Conservation (phyloP, 2,888 invertebrate species). For the Eremobia ochroleuca region DNA sequence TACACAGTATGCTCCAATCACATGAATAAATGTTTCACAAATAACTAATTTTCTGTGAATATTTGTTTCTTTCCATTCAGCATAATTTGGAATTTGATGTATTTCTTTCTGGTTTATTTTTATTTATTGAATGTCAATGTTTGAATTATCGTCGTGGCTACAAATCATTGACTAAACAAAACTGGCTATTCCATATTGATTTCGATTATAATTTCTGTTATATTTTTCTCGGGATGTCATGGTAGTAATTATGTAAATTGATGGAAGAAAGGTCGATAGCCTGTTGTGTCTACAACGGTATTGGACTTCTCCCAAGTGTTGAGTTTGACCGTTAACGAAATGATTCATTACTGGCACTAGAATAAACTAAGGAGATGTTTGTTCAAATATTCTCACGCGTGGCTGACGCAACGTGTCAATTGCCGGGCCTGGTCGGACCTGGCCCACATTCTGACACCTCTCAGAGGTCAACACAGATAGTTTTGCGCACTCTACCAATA, state of each 20-base stretch:
- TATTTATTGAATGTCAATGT: conserved; percentile 58
- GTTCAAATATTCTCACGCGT: conserved; percentile 90
- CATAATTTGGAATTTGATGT: conserved; percentile 63
- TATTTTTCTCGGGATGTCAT: conserved; percentile 73
- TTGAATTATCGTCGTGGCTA: conserved; percentile 53
- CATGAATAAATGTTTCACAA: conserved; percentile 55
- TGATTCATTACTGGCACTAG: conserved; percentile 89
- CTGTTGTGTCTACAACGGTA: conserved; percentile 77
- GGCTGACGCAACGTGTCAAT: conserved; percentile 84
- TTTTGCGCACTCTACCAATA: conserved; percentile 83
- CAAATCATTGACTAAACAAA: conserved; percentile 64
- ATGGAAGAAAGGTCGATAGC: conserved; percentile 78
- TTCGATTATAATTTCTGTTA: conserved; percentile 68
- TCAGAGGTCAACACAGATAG: conserved; percentile 84
- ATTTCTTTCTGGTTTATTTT: conserved; percentile 54
- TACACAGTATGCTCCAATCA: conserved; percentile 51
- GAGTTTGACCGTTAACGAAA: conserved; percentile 87
- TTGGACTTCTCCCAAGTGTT: conserved; percentile 82
- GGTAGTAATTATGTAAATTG: conserved; percentile 82
- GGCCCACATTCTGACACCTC: conserved; percentile 87
- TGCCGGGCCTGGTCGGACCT: conserved; percentile 81
- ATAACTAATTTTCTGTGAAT: conserved; percentile 43
- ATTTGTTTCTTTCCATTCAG: conserved; percentile 56
- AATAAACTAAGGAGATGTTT: conserved; percentile 88
- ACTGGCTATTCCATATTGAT: conserved; percentile 65